A percentile compares a stretch with the other conserved stretches of the same genome.
These are phyloP conservation scores for Poecilia velifera DNA, from an alignment of 2,797 vertebrate genomes.

Conservation along the genomic window DNA sequence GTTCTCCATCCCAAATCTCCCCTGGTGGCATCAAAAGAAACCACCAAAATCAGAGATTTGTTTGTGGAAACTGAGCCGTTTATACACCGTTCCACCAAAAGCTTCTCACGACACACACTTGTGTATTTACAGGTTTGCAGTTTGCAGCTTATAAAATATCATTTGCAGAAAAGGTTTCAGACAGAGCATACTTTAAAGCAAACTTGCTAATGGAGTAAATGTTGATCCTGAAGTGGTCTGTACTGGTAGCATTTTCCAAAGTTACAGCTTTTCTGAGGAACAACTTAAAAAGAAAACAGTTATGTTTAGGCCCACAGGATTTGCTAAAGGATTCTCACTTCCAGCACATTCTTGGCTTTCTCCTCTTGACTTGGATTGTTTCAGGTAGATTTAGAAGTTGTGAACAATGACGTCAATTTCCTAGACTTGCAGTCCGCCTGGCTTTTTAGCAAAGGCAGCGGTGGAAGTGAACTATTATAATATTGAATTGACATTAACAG, in stretches of 20 bases:
- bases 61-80: neutral
- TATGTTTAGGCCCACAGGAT: neutral
- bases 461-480: too few relatives aligned
- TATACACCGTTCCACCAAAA: neutral
- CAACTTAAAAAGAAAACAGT: neutral
- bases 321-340: too few relatives aligned
- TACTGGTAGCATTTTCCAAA: neutral
- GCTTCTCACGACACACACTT: neutral
- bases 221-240: neutral
- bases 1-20: neutral
- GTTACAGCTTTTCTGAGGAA: neutral
- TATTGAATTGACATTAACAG: too few relatives aligned
- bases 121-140: neutral
- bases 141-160: neutral
- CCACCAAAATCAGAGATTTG: neutral
- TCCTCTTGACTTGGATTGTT: too few relatives aligned
- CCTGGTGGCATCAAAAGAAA: neutral
- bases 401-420: too few relatives aligned
- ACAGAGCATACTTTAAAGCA: neutral
- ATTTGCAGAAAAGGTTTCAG: neutral
- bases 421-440: too few relatives aligned
- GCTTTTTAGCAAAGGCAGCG: too few relatives aligned
- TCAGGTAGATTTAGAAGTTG: too few relatives aligned
- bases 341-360: too few relatives aligned
- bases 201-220: neutral